Conservation (phyloP, 2,113 vertebrate species). For the Cygnus atratus region DNA sequence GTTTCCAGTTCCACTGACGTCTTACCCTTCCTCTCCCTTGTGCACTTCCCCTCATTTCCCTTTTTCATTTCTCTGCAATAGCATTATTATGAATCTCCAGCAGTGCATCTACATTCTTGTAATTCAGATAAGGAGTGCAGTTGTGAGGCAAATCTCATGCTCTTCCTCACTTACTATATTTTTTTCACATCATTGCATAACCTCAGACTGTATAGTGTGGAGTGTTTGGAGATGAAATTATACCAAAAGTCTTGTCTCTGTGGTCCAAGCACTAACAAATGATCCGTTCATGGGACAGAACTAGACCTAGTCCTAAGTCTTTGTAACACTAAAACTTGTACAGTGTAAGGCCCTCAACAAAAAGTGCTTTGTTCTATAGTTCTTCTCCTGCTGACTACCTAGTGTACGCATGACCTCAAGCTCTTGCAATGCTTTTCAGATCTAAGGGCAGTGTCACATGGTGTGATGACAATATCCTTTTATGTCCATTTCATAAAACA, state of each 20-base stretch:
- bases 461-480: not conserved
- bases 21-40: not conserved
- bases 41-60: not conserved
- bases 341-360: not conserved
- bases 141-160: not conserved
- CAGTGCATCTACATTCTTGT: not conserved
- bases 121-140: not conserved
- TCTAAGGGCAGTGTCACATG: not conserved
- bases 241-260: not conserved
- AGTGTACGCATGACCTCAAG: accelerated
- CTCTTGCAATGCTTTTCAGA: not conserved
- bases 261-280: not conserved
- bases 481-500: not conserved
- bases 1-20: not conserved
- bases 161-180: not conserved
- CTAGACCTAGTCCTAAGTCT: not conserved
- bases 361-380: not conserved
- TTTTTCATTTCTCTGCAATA: not conserved
- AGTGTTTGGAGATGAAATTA: not conserved
- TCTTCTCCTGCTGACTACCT: not conserved
- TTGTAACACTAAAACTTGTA: not conserved
- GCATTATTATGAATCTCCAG: not conserved
- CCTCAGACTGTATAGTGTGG: not conserved
- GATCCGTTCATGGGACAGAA: not conserved
- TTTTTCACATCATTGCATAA: not conserved